Base-by-base conservation (phyloP, 1,140 invertebrate genomes). In the Temnothorax curvispinosus region DNA sequence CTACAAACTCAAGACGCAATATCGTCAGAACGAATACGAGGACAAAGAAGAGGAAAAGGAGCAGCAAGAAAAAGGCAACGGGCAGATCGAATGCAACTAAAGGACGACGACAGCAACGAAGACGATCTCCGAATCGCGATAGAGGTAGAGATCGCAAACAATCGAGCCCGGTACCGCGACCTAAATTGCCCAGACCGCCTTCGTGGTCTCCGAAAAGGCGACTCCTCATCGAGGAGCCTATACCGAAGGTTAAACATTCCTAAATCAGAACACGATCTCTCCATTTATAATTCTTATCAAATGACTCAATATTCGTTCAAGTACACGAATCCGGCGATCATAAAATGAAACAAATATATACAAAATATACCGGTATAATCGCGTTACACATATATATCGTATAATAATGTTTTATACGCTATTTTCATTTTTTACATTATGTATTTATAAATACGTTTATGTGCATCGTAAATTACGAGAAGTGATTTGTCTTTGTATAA, bases 161-260 rank as follows among this genome's bases (percentile, higher is more conserved):
- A 74, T 67, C 67, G n/a, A 15, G 21, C 7, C 1, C 52, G 9
- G 52, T 69, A 18, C 87, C 90, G 5, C 52, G 67, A 44, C 90
- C 93, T 11, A 89, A 64, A 71, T 62, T 92, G 13, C 92, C 91
- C 0, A 89, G 65, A 56, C 77, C 89, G 52, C 91, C 90, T 21
- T 85, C 86, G 0, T 93, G 92, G 92, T 76, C 60, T 3, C 91
- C 89, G 7, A 90, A 71, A 21, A 88, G 71, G 8, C 86, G 92
- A n/a, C 88, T 90, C 74, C 75, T 93, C 0, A 8, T 60, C 11
- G 89, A 93, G 18, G 93, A 93, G 56, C 90, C 92, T 3, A 71
- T 92, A 41, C 88, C 92, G 3, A 93, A 88, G 69, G 84, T 92
- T 32, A 93, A 92, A 58, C 78, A 71, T 74, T 41, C 50, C 9